Percentiles rank a stretch among this genome's conserved stretches.
Conservation (phyloP, 2,113 vertebrate genomes). For the Clarias gariepinus region DNA sequence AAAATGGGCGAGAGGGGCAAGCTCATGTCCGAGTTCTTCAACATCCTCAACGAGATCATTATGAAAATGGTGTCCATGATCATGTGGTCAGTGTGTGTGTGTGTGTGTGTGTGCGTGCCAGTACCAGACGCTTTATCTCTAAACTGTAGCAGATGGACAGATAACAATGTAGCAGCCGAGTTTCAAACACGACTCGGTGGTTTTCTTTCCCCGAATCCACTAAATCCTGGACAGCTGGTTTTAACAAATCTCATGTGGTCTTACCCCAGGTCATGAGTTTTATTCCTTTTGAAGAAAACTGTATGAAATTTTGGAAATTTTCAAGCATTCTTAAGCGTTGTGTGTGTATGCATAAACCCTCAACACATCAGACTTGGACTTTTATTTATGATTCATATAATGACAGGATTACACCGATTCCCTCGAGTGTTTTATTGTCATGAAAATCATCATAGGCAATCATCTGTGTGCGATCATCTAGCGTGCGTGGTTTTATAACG, state of each 20-base stretch:
- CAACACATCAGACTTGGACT: neutral
- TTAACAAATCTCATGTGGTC: neutral
- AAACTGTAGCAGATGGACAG: slow-evolving; percentile 2
- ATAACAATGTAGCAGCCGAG: neutral
- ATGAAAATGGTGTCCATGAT: slow-evolving; percentile 84
- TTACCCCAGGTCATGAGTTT: neutral
- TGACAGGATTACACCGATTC: neutral
- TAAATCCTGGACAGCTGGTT: neutral
- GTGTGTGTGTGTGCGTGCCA: neutral
- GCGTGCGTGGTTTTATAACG: neutral
- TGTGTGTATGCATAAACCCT: neutral
- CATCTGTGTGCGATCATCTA: neutral
- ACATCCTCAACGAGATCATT: slow-evolving; percentile 84
- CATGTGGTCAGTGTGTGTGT: slow-evolving; percentile 76
- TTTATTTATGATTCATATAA: neutral
- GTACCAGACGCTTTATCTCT: neutral
- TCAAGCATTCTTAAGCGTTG: neutral
- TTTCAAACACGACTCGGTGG: neutral
- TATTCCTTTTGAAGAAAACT: neutral
- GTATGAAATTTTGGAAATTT: neutral
- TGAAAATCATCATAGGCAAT: neutral
- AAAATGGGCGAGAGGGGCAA: slow-evolving; percentile 79
- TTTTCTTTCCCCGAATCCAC: slow-evolving; percentile 1
- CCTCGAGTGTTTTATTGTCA: neutral
- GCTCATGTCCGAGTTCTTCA: slow-evolving; percentile 82